Evolutionary conservation across 92 coral and sea anemone species (phyloP), one percentile per base, ranked within the genome.

Genomic region (Pocillopora meandrina): DNA sequence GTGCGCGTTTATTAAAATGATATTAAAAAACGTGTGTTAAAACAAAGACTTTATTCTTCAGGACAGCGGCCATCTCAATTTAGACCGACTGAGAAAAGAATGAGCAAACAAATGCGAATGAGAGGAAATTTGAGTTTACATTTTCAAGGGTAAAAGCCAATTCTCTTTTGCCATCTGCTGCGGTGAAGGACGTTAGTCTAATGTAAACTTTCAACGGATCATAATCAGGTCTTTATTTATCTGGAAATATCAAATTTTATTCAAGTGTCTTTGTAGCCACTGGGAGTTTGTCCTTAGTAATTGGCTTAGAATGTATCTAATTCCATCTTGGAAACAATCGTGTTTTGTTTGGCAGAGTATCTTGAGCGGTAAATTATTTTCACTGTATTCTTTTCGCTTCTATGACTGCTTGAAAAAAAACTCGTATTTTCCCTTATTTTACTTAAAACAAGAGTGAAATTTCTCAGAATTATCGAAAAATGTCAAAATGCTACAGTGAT

Each of bases 91-190:
- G 13, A 75, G 82, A 83, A 56, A 31, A 36, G 83, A 67, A 76
- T 42, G 71, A 84, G 63, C 68, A 84, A 84, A 83, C 74, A 79
- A 18, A n/a, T 49, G 18, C 74, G 74, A 74, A 66, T 84, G 36
- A 18, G 76, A 84, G 72, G 62, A 76, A 84, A 77, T 68, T 77
- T 84, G 70, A 76, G 77, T 84, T 84, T 76, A 56, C 82, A 58
- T 84, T 84, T 84, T 67, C 65, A 75, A 77, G 88, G 77, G 77
- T 61, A 84, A 84, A 76, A 31, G 87, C 75, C 81, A 75, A 65
- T 74, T 72, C 73, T 35, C 3, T 84, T 36, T 19, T 56, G 83
- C 88, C 88, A 84, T 84, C 88, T 84, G 88, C 88, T 84, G 56
- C 83, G 33, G 70, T 12, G 55, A 73, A 49, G 55, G 16, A 17